phyloP scores from a whole-genome alignment of 1,140 invertebrate genomes.

The Papilio polytes region DNA sequence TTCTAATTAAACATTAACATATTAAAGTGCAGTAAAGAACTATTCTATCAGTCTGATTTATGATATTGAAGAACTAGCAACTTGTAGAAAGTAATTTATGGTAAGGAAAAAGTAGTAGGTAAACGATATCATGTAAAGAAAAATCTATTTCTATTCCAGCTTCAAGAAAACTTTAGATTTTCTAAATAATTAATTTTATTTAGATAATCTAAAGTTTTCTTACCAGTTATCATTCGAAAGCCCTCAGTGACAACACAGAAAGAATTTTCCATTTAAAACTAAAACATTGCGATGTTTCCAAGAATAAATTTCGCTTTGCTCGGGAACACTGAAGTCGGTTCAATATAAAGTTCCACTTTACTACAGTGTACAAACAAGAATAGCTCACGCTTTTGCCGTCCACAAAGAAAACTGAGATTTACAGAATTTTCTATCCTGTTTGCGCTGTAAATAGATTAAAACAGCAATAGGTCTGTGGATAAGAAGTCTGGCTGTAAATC shows the following conservation, averaged over 20 bases:
- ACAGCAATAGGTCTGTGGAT: background rate
- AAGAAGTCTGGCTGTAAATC: background rate
- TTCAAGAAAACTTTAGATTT: too few relatives aligned
- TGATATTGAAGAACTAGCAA: too few relatives aligned
- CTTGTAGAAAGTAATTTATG: too few relatives aligned
- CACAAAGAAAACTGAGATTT: constrained; percentile 18
- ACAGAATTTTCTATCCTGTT: constrained; percentile 15
- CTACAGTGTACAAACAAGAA: constrained; percentile 69
- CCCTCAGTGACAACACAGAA: constrained; percentile 16
- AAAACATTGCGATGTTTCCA: constrained; percentile 63
- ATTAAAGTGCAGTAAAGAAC: too few relatives aligned
- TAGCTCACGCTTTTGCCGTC: constrained; percentile 63
- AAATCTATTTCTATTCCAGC: background rate
- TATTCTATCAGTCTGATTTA: too few relatives aligned
- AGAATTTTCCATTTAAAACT: constrained; percentile 71
- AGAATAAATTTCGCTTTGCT: constrained; percentile 71
- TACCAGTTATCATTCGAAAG: background rate
- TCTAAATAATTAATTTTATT: too few relatives aligned
- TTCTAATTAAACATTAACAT: too few relatives aligned
- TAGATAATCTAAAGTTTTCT: background rate
- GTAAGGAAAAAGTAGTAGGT: too few relatives aligned
- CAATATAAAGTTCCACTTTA: constrained; percentile 65
- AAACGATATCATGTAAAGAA: too few relatives aligned
- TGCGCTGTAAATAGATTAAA: constrained; percentile 8
- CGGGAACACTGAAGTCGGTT: constrained; percentile 78